Conservation (phyloP, 2,797 vertebrate species). For the Chaetophractus vellerosus region DNA sequence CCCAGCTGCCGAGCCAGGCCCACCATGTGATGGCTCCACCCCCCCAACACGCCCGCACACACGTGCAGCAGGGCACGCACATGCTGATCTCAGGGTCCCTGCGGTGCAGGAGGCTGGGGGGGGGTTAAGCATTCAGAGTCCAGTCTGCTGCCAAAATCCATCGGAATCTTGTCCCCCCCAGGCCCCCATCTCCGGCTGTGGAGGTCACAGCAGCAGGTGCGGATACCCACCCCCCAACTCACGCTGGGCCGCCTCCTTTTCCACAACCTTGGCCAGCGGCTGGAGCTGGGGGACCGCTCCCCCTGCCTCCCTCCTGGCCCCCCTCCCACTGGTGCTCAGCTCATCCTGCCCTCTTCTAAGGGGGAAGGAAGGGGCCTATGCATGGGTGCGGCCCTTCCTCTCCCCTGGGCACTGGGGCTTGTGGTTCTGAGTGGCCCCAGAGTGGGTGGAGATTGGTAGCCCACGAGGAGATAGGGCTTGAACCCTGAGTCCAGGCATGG, state of each 20-base stretch:
- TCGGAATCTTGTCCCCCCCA: constrained; percentile 87
- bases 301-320: constrained; percentile 42
- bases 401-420: not conserved
- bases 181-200: constrained; percentile 82
- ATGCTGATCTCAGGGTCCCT: constrained; percentile 85
- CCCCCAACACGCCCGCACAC: constrained; percentile 47
- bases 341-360: constrained; percentile 57
- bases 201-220: constrained; percentile 90
- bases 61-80: constrained; percentile 81
- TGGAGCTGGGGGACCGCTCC: constrained; percentile 74
- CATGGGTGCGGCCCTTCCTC: not conserved
- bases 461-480: constrained; percentile 17
- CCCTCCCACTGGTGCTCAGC: constrained; percentile 58
- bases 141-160: constrained; percentile 88
- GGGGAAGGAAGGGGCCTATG: not conserved
- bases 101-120: constrained; percentile 72
- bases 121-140: constrained; percentile 78
- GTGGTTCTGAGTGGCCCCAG: not conserved
- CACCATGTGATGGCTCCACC: not conserved
- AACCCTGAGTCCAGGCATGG: constrained; percentile 21
- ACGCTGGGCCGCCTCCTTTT: constrained; percentile 79
- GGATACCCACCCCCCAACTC: constrained; percentile 81
- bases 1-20: constrained; percentile 11
- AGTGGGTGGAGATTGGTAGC: not conserved
- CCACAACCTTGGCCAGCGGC: constrained; percentile 81